phyloP scores from a whole-genome alignment of 2,797 vertebrate species.

The Hyperoplus lanceolatus region DNA sequence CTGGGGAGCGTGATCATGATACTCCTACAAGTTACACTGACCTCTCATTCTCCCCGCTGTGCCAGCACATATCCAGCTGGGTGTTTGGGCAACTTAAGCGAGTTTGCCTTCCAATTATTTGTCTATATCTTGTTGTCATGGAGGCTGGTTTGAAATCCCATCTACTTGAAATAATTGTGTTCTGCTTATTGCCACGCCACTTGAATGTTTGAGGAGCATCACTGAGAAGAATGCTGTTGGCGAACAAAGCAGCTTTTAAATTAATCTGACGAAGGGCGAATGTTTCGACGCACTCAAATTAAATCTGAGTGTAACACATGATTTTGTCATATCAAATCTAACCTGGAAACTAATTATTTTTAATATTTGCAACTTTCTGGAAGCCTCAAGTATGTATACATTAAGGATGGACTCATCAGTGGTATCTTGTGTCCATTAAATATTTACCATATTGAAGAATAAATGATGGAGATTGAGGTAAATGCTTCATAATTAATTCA shows the following conservation, averaged over 20 bases:
- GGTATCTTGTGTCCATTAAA: neutral
- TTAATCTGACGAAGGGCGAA: neutral
- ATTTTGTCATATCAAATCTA: constrained; percentile 3
- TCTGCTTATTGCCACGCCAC: neutral
- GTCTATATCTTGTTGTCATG: constrained; percentile 11
- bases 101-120: constrained; percentile 35
- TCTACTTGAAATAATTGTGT: neutral
- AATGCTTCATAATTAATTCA: neutral
- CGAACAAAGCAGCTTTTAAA: neutral
- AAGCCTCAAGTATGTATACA: neutral
- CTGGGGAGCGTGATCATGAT: constrained; percentile 53
- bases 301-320: neutral
- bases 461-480: neutral
- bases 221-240: neutral
- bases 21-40: constrained; percentile 60
- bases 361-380: neutral
- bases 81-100: constrained; percentile 26
- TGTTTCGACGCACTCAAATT: neutral
- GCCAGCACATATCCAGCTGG: constrained; percentile 42
- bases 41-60: constrained; percentile 22
- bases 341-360: neutral
- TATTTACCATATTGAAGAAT: constrained; percentile 6
- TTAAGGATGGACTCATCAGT: neutral
- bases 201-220: neutral
- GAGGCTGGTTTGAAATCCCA: neutral